Conservation (phyloP, 2,797 vertebrate genomes). For the Galaxias olidus region DNA sequence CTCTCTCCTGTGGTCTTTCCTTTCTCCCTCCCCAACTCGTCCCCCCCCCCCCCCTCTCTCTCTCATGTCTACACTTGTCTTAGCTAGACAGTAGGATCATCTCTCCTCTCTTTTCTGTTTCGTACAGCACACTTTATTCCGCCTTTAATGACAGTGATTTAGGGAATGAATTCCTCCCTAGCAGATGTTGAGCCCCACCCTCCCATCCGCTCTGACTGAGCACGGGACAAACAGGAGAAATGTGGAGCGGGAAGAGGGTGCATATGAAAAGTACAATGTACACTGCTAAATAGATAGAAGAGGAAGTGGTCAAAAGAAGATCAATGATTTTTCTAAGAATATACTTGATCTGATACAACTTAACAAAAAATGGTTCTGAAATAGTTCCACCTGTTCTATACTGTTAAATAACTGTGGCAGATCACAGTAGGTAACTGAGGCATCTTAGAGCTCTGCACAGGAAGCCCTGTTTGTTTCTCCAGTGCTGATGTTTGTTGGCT, state of each 20-base stretch:
- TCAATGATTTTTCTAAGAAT: too few species aligned
- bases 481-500: constrained; percentile 9
- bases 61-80: not conserved
- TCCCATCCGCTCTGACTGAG: constrained; percentile 29
- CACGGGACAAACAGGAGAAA: not conserved
- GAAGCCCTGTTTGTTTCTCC: not conserved
- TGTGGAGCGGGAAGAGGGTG: not conserved
- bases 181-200: constrained; percentile 60
- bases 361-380: too few species aligned
- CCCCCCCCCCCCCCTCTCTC: not conserved
- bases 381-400: too few species aligned
- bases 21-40: not conserved
- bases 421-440: too few species aligned
- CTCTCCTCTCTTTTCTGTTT: constrained; percentile 12
- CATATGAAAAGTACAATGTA: not conserved
- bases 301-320: too few species aligned
- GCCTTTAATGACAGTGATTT: constrained; percentile 69
- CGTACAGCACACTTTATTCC: constrained; percentile 54
- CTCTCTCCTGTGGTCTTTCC: constrained; percentile 30
- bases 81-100: not conserved
- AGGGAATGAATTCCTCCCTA: constrained; percentile 61
- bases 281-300: too few species aligned
- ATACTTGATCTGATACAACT: too few species aligned
- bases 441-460: too few species aligned
- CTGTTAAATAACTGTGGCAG: too few species aligned